Percentiles rank a stretch among this genome's conserved stretches.
Evolutionary conservation across 2,888 invertebrate species (phyloP).

Genomic region (Polymixis flavicincta): DNA sequence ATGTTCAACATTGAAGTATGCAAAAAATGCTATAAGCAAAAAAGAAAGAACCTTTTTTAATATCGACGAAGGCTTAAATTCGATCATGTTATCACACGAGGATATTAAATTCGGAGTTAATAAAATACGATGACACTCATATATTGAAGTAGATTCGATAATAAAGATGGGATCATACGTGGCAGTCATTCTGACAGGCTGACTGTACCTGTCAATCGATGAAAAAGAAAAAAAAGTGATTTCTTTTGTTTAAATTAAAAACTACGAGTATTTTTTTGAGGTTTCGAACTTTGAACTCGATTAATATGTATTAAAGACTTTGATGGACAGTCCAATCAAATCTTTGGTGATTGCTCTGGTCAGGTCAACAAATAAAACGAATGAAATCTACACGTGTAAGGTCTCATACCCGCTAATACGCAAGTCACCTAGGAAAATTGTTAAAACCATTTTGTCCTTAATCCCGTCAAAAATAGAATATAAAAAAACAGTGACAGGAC

Average conservation of each 20-base stretch:
- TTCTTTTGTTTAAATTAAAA: constrained; percentile 7
- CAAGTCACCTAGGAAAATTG: neutral
- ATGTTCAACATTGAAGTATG: constrained; percentile 3
- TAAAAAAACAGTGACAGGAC: neutral
- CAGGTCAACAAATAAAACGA: neutral
- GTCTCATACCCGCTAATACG: neutral
- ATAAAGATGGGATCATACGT: constrained; percentile 31
- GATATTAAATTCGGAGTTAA: constrained; percentile 61
- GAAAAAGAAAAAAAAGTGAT: neutral
- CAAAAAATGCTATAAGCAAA: constrained; percentile 9
- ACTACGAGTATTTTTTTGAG: neutral
- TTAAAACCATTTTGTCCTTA: neutral
- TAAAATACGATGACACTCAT: constrained; percentile 56
- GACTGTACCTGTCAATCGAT: neutral
- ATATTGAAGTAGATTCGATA: constrained; percentile 36
- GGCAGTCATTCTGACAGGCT: neutral
- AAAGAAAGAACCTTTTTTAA: constrained; percentile 40
- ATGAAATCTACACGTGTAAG: neutral
- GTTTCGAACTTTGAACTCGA: neutral
- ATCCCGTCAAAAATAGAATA: neutral
- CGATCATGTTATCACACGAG: constrained; percentile 49
- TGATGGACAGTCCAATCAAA: neutral
- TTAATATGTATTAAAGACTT: neutral
- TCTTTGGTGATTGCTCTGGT: neutral
- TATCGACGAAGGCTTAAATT: constrained; percentile 54